These are phyloP conservation scores for Erythrocercus mccallii DNA, from an alignment of 2,113 vertebrate genomes.

Conservation along the genomic window DNA sequence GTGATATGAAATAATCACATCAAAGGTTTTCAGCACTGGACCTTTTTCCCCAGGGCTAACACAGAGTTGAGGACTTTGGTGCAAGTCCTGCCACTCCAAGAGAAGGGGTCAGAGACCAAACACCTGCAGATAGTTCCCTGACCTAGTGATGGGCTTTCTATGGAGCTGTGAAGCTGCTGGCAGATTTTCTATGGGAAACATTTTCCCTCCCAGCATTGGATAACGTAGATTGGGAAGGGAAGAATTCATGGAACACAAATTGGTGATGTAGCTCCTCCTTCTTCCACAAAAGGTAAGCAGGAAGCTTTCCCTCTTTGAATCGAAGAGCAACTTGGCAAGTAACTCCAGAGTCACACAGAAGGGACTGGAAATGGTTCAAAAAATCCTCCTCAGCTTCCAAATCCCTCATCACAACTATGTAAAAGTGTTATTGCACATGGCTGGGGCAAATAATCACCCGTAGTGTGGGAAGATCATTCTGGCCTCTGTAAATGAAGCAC, in stretches of 20 bases:
- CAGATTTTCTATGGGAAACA: background rate
- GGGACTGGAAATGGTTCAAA: background rate
- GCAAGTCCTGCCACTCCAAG: background rate
- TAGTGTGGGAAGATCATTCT: background rate
- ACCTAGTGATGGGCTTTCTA: background rate
- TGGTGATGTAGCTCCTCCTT: background rate
- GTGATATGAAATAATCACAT: background rate
- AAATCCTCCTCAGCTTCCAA: background rate
- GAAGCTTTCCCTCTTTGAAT: background rate
- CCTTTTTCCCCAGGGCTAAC: background rate
- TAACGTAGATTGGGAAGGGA: background rate
- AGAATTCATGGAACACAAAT: background rate
- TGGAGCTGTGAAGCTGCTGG: background rate
- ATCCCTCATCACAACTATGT: rapidly evolving
- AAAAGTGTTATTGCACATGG: background rate
- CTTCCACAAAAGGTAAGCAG: background rate
- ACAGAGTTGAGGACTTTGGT: background rate
- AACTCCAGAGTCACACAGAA: background rate
- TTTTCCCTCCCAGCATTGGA: background rate
- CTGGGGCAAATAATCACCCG: background rate
- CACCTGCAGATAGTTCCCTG: background rate
- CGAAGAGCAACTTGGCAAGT: background rate
- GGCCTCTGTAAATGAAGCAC: background rate
- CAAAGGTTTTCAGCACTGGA: background rate
- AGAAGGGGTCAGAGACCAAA: background rate